Percentiles rank a stretch among this genome's conserved stretches.
Evolutionary conservation across 35 echinoderm and acorn worm genomes (phyloP).

Genomic region (Amphiura filiformis): DNA sequence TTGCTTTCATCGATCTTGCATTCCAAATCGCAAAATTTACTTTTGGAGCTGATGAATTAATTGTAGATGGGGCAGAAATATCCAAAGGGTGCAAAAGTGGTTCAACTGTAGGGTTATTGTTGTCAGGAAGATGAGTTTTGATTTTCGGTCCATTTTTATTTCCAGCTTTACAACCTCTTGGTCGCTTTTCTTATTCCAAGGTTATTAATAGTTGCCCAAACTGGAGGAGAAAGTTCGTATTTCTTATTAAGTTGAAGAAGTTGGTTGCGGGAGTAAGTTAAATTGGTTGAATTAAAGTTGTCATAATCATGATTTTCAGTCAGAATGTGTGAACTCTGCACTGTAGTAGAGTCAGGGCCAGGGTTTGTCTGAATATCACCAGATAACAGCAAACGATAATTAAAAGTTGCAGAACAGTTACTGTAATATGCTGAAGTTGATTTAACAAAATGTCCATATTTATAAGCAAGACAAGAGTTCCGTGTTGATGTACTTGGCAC

Average conservation of each 20-base stretch:
- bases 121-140: background rate
- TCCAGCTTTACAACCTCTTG: background rate
- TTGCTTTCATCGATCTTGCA: conserved; percentile 22
- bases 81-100: background rate
- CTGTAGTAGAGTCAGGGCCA: background rate
- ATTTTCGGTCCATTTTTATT: background rate
- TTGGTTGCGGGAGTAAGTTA: background rate
- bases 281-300: too few relatives aligned
- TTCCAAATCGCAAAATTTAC: conserved; percentile 48
- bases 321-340: too few relatives aligned
- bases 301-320: too few relatives aligned
- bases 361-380: background rate
- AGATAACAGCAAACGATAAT: background rate
- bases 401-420: background rate
- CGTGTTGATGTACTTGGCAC: background rate
- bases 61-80: background rate
- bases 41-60: background rate
- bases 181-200: background rate
- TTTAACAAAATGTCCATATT: conserved; percentile 8
- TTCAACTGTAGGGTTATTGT: background rate
- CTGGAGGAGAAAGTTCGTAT: background rate
- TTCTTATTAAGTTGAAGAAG: background rate
- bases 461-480: background rate
- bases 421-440: background rate
- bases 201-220: background rate